Percentiles rank a stretch among this genome's conserved stretches.
These are phyloP conservation scores for Rhodinocichla rosea DNA, from an alignment of 2,113 vertebrate species.

Conservation along the genomic window DNA sequence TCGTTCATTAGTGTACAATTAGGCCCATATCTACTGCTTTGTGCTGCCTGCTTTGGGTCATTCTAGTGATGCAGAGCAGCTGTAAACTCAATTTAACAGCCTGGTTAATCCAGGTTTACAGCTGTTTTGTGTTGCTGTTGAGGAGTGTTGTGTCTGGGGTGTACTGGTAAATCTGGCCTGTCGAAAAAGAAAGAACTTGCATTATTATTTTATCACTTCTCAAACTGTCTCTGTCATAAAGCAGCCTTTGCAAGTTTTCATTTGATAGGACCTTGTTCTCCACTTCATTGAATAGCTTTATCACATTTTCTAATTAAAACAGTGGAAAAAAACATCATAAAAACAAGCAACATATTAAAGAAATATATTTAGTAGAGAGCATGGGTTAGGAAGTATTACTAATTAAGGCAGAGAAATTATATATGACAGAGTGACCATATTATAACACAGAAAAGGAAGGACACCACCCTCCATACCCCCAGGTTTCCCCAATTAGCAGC, in stretches of 20 bases:
- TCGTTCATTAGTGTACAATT: constrained; percentile 58
- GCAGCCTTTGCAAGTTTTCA: not conserved
- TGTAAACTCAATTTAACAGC: constrained; percentile 53
- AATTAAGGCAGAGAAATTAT: not conserved
- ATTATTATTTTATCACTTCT: constrained; percentile 24
- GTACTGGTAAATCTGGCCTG: not conserved
- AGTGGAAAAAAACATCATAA: not conserved
- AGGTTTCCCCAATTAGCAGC: not conserved
- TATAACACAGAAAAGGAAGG: not conserved
- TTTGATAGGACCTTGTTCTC: not conserved
- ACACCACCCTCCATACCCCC: fast-evolving
- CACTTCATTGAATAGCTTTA: not conserved
- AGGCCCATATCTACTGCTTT: not conserved
- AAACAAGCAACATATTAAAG: not conserved
- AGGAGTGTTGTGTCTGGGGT: not conserved
- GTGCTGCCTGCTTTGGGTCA: constrained; percentile 14
- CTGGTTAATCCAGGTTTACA: constrained; percentile 50
- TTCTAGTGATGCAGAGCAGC: constrained; percentile 48
- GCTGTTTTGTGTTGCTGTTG: not conserved
- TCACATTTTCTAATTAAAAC: not conserved
- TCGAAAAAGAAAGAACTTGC: not conserved
- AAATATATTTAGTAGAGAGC: not conserved
- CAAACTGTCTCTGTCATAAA: not conserved
- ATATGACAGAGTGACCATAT: not conserved
- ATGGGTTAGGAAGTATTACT: not conserved